Conservation (phyloP, 2,113 vertebrate genomes). For the Xiphophorus hellerii region DNA sequence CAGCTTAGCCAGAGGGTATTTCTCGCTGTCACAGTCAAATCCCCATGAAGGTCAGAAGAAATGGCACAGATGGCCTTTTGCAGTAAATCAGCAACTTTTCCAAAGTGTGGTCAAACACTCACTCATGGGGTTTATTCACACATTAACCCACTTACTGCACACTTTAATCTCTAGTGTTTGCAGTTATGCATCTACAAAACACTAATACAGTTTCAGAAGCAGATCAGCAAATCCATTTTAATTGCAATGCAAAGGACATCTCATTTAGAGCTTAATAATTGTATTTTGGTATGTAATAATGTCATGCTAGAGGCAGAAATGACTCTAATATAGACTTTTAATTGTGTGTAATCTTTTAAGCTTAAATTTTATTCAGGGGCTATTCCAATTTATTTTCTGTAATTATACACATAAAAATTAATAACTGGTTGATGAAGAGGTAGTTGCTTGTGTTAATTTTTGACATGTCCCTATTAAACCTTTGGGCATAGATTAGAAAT, state of each 20-base stretch:
- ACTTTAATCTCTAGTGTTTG: slow-evolving; percentile 22
- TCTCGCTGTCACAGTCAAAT: slow-evolving; percentile 56
- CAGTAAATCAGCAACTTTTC: slow-evolving; percentile 77
- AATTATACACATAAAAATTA: not conserved
- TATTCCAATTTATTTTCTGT: not conserved
- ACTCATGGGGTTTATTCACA: slow-evolving; percentile 63
- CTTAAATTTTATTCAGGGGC: not conserved
- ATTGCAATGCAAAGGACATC: not conserved
- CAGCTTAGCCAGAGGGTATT: slow-evolving; percentile 47
- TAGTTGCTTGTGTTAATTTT: not conserved
- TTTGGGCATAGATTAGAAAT: not conserved
- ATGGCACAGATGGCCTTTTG: slow-evolving; percentile 75
- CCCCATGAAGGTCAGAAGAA: slow-evolving; percentile 73
- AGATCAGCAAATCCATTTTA: not conserved
- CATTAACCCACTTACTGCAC: slow-evolving; percentile 43
- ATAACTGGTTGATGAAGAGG: not conserved
- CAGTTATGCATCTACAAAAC: slow-evolving; percentile 13
- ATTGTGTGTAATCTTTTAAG: not conserved
- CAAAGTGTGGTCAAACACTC: slow-evolving; percentile 64
- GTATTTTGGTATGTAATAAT: not conserved
- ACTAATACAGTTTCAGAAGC: not conserved
- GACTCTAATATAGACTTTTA: not conserved
- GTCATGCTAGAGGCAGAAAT: not conserved
- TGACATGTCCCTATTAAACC: not conserved
- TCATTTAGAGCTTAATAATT: not conserved